These are phyloP conservation scores for Notospermus geniculatus DNA, from an alignment of 1,140 invertebrate species.

Conservation along the genomic window DNA sequence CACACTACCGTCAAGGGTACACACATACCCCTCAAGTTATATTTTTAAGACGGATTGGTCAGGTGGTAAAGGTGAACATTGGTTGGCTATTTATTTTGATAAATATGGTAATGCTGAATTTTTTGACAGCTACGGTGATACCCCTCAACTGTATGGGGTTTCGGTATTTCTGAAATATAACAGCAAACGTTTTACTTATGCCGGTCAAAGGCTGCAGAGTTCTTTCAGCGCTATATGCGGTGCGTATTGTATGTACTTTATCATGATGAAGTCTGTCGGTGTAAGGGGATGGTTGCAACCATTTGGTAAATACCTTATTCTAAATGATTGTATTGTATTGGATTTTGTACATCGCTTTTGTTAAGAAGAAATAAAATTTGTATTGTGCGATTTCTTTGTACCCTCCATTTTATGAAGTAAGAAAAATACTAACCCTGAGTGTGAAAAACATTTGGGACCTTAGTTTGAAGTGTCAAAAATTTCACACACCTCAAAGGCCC, in stretches of 20 bases:
- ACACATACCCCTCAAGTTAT: background rate
- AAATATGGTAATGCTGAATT: background rate
- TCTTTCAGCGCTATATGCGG: background rate
- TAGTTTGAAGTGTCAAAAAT: too few relatives aligned
- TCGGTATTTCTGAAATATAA: background rate
- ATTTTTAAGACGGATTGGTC: background rate
- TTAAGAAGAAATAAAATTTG: too few relatives aligned
- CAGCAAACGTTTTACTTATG: background rate
- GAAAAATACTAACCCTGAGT: too few relatives aligned
- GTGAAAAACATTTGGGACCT: too few relatives aligned
- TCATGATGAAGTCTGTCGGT: background rate
- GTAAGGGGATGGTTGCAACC: too few relatives aligned
- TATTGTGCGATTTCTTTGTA: too few relatives aligned
- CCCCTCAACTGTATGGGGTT: background rate
- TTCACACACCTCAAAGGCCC: too few relatives aligned
- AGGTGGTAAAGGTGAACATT: background rate
- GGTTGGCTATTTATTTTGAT: background rate
- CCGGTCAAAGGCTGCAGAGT: background rate
- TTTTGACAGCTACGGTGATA: background rate
- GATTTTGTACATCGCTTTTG: too few relatives aligned
- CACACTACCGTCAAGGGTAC: background rate
- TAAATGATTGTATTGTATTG: too few relatives aligned
- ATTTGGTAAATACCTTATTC: too few relatives aligned
- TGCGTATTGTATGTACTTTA: slow-evolving; percentile 5
- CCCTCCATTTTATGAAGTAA: too few relatives aligned